Evolutionary conservation across 23 tunicate genomes (phyloP).

Genomic region (Trididemnum nubilum): DNA sequence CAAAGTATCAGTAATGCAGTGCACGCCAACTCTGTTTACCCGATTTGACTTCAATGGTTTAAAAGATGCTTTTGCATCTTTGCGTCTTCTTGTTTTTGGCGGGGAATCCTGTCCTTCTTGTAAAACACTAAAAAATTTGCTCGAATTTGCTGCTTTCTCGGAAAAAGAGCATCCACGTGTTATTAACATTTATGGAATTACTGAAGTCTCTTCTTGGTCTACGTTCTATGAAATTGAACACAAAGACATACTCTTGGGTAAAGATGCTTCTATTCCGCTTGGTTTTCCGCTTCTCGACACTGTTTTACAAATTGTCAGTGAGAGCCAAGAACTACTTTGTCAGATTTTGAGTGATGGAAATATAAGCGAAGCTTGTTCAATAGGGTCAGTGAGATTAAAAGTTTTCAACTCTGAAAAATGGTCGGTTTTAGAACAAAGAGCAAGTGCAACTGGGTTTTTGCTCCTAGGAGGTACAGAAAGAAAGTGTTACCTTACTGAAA

Average conservation of each 20-base stretch:
- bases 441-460: background rate
- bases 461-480: conserved; percentile 3
- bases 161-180: background rate
- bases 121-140: conserved; percentile 47
- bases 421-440: background rate
- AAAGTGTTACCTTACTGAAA: background rate
- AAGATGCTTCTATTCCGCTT: conserved; percentile 30
- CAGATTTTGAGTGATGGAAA: background rate
- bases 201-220: conserved; percentile 96
- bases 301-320: conserved; percentile 38
- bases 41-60: conserved; percentile 35
- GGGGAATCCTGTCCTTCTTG: conserved; percentile 83
- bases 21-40: conserved; percentile 63
- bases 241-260: conserved; percentile 15
- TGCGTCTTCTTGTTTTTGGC: conserved; percentile 65
- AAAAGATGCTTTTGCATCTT: conserved; percentile 36
- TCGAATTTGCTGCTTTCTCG: background rate
- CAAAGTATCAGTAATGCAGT: conserved; percentile 60
- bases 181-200: conserved; percentile 85
- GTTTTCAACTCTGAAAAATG: background rate
- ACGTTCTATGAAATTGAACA: conserved; percentile 35
- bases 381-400: background rate
- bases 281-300: conserved; percentile 70
- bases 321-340: conserved; percentile 1
- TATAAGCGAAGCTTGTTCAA: background rate